Conservation (phyloP, 2,888 invertebrate genomes). For the Drosophila limbata region DNA sequence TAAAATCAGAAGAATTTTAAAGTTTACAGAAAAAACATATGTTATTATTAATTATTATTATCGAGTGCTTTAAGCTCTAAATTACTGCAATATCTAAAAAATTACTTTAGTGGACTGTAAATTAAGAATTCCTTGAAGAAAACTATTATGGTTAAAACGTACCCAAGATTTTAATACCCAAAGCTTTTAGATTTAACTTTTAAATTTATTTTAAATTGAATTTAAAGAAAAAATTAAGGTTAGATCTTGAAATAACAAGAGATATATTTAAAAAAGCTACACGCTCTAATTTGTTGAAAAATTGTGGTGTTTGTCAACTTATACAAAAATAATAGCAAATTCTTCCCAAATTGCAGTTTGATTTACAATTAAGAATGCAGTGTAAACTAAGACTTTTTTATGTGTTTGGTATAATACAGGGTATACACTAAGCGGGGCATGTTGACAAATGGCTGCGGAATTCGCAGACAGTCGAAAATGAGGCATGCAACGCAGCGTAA, state of each 20-base stretch:
- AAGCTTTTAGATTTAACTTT: no score
- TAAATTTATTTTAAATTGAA: no score
- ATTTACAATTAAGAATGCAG: not conserved
- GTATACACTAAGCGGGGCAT: not conserved
- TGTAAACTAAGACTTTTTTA: not conserved
- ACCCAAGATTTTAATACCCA: no score
- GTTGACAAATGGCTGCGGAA: not conserved
- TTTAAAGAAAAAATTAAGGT: not conserved
- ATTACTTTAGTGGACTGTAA: not conserved
- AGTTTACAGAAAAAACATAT: no score
- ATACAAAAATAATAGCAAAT: not conserved
- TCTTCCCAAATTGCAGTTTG: not conserved
- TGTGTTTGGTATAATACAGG: not conserved
- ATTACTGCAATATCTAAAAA: not conserved
- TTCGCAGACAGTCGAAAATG: not conserved
- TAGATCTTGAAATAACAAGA: not conserved
- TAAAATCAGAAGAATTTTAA: no score
- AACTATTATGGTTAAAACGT: no score
- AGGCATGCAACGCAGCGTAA: conserved; percentile 37
- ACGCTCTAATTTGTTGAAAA: not conserved
- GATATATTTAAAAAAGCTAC: no score
- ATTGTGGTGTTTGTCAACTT: not conserved
- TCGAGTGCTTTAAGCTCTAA: not conserved
- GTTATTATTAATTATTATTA: not conserved
- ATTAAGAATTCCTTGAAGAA: no score